phyloP scores from a whole-genome alignment of 2,888 invertebrate genomes.

The Drosophila ustulata region DNA sequence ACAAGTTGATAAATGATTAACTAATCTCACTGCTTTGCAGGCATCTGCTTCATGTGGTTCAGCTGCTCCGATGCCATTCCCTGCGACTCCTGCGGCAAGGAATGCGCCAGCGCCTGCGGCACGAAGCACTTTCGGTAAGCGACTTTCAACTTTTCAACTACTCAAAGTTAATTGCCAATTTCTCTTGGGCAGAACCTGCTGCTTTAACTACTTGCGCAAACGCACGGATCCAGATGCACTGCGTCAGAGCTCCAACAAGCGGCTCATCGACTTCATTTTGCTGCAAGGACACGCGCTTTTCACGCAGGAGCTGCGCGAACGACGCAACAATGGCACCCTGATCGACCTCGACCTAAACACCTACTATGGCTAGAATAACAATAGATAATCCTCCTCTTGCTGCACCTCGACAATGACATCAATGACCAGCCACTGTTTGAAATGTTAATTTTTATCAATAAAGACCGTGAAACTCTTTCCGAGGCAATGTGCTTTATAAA shows the following conservation, averaged over 20 bases:
- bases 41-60: constrained; percentile 68
- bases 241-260: constrained; percentile 78
- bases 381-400: neutral
- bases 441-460: constrained; percentile 70
- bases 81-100: constrained; percentile 88
- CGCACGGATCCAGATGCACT: constrained; percentile 83
- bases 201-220: constrained; percentile 89
- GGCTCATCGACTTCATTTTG: constrained; percentile 82
- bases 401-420: constrained; percentile 18
- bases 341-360: constrained; percentile 69
- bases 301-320: constrained; percentile 73
- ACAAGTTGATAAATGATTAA: neutral
- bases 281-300: constrained; percentile 81
- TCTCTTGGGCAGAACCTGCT: constrained; percentile 86
- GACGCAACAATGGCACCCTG: constrained; percentile 63
- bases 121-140: constrained; percentile 87
- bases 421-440: constrained; percentile 61
- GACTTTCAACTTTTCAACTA: neutral
- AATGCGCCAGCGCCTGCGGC: constrained; percentile 88
- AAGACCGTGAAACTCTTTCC: constrained; percentile 45
- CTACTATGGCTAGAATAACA: constrained; percentile 65
- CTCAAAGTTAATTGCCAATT: neutral
- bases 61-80: constrained; percentile 83
- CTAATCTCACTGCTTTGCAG: constrained; percentile 35
- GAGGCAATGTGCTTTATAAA: constrained; percentile 70